These are phyloP conservation scores for Beris chalybata DNA, from an alignment of 2,888 invertebrate genomes.

Conservation along the genomic window DNA sequence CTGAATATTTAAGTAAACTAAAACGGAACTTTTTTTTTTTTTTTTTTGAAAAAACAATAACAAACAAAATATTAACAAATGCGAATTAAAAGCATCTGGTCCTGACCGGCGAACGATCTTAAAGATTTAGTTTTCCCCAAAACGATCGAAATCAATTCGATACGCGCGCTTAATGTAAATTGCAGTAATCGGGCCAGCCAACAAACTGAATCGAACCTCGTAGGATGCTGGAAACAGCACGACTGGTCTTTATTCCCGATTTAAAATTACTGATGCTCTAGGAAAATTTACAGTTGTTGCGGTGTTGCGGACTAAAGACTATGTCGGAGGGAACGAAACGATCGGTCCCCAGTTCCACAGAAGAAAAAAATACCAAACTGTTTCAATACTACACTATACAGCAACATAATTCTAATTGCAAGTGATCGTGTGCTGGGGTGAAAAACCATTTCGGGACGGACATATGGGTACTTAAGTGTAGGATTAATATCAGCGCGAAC, in stretches of 20 bases:
- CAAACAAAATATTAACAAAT: neutral
- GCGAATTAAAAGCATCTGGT: neutral
- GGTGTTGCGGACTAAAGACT: neutral
- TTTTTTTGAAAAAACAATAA: too few relatives aligned
- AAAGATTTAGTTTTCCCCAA: neutral
- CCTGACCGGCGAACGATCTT: neutral
- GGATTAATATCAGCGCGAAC: conserved; percentile 14
- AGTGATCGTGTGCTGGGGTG: conserved; percentile 27
- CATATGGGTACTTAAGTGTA: conserved; percentile 25
- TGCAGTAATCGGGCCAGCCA: conserved; percentile 7
- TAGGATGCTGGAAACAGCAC: conserved; percentile 23
- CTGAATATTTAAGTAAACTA: too few relatives aligned
- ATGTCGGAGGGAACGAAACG: neutral
- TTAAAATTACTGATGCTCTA: neutral
- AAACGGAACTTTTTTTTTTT: too few relatives aligned
- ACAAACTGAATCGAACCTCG: conserved; percentile 7
- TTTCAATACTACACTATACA: conserved; percentile 11
- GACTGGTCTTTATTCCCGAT: neutral
- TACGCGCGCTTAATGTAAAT: neutral
- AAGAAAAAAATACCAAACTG: conserved; percentile 16
- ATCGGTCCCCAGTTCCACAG: too few relatives aligned
- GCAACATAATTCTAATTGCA: conserved; percentile 20
- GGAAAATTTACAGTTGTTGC: neutral
- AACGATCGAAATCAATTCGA: neutral
- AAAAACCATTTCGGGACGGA: conserved; percentile 23